phyloP scores from a whole-genome alignment of 2,888 invertebrate species.

The Anorthoa munda region DNA sequence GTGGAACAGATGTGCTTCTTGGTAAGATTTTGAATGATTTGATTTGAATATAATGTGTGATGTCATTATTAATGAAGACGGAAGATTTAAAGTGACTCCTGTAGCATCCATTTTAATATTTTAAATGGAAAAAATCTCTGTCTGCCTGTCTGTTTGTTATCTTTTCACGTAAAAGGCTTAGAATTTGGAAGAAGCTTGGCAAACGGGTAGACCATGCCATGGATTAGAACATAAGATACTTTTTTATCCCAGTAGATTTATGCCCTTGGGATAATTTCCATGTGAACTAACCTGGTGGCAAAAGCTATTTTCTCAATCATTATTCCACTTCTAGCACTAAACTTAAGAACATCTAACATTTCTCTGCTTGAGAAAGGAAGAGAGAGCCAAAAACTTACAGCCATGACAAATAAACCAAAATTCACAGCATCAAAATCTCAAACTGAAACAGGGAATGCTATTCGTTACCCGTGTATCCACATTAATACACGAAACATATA shows the following conservation, averaged over 20 bases:
- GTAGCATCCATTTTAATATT: background rate
- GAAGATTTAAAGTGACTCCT: background rate
- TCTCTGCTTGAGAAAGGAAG: background rate
- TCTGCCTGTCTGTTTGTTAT: no score
- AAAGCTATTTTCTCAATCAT: no score
- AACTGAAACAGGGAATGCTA: conserved; percentile 8
- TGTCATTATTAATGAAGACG: conserved; percentile 10
- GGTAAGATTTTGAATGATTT: conserved; percentile 38
- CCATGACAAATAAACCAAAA: conserved; percentile 9
- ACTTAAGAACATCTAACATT: background rate
- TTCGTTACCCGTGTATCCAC: conserved; percentile 15
- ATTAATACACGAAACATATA: conserved; percentile 51
- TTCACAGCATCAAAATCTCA: conserved; percentile 12
- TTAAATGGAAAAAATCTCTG: no score
- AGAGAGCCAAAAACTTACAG: background rate
- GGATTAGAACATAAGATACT: no score
- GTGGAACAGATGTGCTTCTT: conserved; percentile 59
- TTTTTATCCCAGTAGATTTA: no score
- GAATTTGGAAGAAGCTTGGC: no score
- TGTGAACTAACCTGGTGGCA: no score
- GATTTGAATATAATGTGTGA: conserved; percentile 36
- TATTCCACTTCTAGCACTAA: background rate
- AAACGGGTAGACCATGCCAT: no score
- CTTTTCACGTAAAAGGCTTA: no score
- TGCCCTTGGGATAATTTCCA: no score